phyloP scores from a whole-genome alignment of 2,888 invertebrate species.

The Cecidostiba fungosa region DNA sequence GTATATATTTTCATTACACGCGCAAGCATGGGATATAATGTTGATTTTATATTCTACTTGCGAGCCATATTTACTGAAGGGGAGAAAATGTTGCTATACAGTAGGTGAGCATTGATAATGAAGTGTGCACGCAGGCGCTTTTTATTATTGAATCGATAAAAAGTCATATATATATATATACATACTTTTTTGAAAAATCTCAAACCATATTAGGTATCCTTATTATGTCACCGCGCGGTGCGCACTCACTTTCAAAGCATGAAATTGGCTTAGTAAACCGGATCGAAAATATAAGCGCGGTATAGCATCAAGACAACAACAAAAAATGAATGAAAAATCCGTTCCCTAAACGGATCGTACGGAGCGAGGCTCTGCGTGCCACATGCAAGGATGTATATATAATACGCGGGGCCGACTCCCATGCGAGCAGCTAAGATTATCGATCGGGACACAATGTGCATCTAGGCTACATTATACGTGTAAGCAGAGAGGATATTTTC shows the following conservation, averaged over 20 bases:
- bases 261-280: conserved; percentile 25
- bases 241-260: conserved; percentile 27
- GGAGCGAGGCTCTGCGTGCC: conserved; percentile 54
- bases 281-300: conserved; percentile 10
- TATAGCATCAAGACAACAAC: not conserved
- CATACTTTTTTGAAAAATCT: no score
- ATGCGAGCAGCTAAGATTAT: conserved; percentile 32
- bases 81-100: no score
- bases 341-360: conserved; percentile 26
- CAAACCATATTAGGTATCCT: no score
- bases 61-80: no score
- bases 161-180: no score
- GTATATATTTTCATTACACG: conserved; percentile 37
- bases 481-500: not conserved
- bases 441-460: conserved; percentile 27
- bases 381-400: conserved; percentile 56
- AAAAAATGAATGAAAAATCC: conserved; percentile 30
- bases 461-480: conserved; percentile 14
- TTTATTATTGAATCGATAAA: no score
- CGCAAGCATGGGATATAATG: not conserved
- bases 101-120: no score
- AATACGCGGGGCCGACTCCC: conserved; percentile 40
- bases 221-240: not conserved
- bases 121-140: no score
- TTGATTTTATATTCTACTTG: not conserved